These are phyloP conservation scores for Cheilinus undulatus DNA, from an alignment of 2,113 vertebrate species.

Conservation along the genomic window DNA sequence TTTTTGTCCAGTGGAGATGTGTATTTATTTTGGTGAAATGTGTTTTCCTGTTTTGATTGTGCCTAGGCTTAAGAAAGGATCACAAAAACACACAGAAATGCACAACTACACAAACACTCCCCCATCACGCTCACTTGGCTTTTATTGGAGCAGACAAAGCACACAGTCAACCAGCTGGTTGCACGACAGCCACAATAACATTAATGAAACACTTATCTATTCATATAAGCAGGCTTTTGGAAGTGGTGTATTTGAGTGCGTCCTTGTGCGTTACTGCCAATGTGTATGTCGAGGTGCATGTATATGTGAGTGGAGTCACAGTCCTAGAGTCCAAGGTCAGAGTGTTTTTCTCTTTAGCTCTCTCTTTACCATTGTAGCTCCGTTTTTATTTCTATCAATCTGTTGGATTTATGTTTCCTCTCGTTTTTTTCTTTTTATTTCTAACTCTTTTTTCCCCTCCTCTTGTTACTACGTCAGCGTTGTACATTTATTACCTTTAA, in stretches of 20 bases:
- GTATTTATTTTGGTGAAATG: conserved; percentile 47
- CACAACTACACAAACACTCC: background rate
- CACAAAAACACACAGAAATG: background rate
- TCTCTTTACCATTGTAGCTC: too few relatives aligned
- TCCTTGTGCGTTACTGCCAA: conserved; percentile 13
- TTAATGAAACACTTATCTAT: conserved; percentile 67
- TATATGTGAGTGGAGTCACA: background rate
- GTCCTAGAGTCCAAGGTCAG: conserved; percentile 58
- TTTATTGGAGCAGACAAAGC: conserved; percentile 67
- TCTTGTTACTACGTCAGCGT: background rate
- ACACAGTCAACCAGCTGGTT: conserved; percentile 59
- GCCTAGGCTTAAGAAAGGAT: conserved; percentile 24
- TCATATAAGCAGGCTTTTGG: conserved; percentile 49
- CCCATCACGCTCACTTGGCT: conserved; percentile 19
- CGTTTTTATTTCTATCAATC: conserved; percentile 45
- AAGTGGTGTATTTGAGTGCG: conserved; percentile 29
- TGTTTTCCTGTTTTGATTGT: conserved; percentile 57
- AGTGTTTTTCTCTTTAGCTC: conserved; percentile 26
- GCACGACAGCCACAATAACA: conserved; percentile 51
- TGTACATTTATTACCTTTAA: background rate
- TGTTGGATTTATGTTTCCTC: conserved; percentile 33
- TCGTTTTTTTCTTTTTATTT: conserved; percentile 25
- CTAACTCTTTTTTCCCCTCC: conserved; percentile 9
- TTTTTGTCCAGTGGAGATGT: conserved; percentile 27
- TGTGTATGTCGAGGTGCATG: conserved; percentile 13